These are phyloP conservation scores for Pseudochromis fuscus DNA, from an alignment of 2,797 vertebrate genomes.

Conservation along the genomic window DNA sequence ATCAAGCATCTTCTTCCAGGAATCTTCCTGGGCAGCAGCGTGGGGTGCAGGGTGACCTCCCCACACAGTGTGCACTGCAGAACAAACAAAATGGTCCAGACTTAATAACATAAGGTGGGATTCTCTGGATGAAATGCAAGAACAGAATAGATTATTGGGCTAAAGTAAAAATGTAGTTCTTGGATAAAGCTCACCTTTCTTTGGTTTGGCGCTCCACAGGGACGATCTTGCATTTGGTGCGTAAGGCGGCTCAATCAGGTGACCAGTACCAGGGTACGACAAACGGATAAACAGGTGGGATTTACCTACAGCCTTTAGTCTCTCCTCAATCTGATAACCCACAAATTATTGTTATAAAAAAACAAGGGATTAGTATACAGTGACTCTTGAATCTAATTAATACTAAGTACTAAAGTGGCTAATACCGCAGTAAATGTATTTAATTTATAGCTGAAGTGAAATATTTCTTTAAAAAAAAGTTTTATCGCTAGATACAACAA, in stretches of 20 bases:
- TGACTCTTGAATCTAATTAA: too few relatives aligned
- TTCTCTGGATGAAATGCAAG: not conserved
- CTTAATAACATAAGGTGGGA: not conserved
- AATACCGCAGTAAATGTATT: too few relatives aligned
- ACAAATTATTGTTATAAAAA: slow-evolving; percentile 3
- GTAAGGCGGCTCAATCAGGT: slow-evolving; percentile 88
- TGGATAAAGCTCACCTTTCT: slow-evolving; percentile 59
- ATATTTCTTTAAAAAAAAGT: not conserved
- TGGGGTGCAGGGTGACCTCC: slow-evolving; percentile 85
- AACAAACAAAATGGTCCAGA: not conserved
- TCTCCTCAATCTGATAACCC: slow-evolving; percentile 69
- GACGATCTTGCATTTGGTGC: slow-evolving; percentile 66
- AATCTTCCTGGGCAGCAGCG: slow-evolving; percentile 86
- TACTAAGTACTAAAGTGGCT: too few relatives aligned
- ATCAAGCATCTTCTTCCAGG: slow-evolving; percentile 85
- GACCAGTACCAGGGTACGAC: slow-evolving; percentile 87
- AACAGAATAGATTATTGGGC: not conserved
- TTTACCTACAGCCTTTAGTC: slow-evolving; percentile 67
- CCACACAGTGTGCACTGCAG: slow-evolving; percentile 78
- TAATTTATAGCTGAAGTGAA: too few relatives aligned
- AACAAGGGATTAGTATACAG: too few relatives aligned
- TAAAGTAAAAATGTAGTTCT: not conserved
- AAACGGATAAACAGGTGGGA: slow-evolving; percentile 74
- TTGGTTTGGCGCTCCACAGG: slow-evolving; percentile 71
- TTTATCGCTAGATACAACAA: not conserved